Conservation (phyloP, 1,140 invertebrate species). For the Holcopasites calliopsidis region DNA sequence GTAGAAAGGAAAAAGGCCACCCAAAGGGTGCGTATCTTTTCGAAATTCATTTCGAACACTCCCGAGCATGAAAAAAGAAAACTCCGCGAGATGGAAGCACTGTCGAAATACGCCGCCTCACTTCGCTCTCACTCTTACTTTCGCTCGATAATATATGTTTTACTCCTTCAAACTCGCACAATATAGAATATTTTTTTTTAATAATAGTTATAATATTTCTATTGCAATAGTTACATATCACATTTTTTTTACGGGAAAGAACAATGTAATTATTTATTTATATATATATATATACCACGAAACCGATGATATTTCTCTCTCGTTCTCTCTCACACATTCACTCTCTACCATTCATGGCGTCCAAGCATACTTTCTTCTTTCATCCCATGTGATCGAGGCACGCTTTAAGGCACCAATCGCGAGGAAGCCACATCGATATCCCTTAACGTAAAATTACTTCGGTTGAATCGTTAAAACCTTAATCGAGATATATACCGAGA, state of each 20-base stretch:
- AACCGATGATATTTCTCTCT: conserved; percentile 28
- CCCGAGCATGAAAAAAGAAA: conserved; percentile 15
- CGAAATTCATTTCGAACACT: too few species aligned
- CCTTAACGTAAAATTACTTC: conserved; percentile 3
- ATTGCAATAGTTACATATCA: conserved; percentile 76
- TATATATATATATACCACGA: conserved; percentile 35
- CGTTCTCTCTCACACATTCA: neutral
- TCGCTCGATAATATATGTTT: conserved; percentile 42
- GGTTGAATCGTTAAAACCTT: conserved; percentile 2
- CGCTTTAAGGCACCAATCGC: conserved; percentile 9
- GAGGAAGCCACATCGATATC: conserved; percentile 23
- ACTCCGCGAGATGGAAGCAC: conserved; percentile 11
- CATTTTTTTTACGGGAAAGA: conserved; percentile 71
- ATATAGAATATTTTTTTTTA: conserved; percentile 61
- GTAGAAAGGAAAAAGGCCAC: too few species aligned
- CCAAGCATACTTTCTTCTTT: neutral
- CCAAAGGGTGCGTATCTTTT: too few species aligned
- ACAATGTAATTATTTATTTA: conserved; percentile 44
- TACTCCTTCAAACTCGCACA: too few species aligned
- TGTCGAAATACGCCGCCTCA: conserved; percentile 25
- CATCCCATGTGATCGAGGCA: conserved; percentile 2
- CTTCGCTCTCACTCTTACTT: neutral
- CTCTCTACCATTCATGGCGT: conserved; percentile 2
- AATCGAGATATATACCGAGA: neutral
- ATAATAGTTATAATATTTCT: conserved; percentile 71